Conservation (phyloP, 2,113 vertebrate species). For the Laticauda colubrina region DNA sequence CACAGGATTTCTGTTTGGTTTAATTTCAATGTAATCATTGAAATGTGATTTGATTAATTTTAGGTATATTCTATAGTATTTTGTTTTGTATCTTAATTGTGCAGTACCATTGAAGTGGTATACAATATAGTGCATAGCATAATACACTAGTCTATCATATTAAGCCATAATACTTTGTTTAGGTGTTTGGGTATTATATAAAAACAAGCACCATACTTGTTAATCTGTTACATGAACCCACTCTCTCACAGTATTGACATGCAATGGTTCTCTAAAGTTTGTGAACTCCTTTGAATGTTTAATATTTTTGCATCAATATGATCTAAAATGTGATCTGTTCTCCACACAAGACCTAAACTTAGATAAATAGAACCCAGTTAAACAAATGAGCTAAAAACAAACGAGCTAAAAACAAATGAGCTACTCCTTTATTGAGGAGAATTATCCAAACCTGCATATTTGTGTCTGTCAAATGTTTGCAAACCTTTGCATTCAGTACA, state of each 20-base stretch:
- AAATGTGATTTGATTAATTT: neutral
- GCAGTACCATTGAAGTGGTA: neutral
- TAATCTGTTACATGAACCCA: neutral
- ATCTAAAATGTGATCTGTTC: neutral
- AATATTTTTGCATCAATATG: neutral
- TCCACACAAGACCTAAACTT: neutral
- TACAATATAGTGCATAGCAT: neutral
- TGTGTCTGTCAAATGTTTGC: neutral
- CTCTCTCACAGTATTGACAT: neutral
- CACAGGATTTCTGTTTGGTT: neutral
- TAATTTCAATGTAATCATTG: neutral
- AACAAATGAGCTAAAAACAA: neutral
- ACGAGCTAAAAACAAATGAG: neutral
- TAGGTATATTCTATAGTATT: neutral
- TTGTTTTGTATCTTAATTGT: neutral
- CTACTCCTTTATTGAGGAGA: neutral
- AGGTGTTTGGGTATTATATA: neutral
- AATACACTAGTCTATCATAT: neutral
- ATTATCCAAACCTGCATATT: neutral
- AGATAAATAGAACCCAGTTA: neutral
- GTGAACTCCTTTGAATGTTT: neutral
- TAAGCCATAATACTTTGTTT: neutral
- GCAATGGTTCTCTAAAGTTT: neutral
- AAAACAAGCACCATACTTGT: neutral
- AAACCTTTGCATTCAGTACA: neutral